Evolutionary conservation across 2,797 vertebrate species (phyloP).

Genomic region (Lithobates pipiens): DNA sequence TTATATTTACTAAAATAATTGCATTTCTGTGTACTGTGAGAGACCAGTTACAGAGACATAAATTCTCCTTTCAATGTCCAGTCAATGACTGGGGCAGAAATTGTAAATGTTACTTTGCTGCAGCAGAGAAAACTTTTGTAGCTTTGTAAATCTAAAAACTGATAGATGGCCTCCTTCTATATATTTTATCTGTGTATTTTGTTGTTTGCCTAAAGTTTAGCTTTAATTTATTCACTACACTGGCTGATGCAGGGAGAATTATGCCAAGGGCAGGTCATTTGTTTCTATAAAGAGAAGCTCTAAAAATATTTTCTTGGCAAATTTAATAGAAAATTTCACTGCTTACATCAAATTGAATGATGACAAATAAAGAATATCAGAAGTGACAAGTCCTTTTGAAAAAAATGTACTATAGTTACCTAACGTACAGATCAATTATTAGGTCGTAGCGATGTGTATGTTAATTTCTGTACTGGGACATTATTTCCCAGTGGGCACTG

Average conservation of each 20-base stretch:
- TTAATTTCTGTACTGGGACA: neutral
- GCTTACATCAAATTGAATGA: neutral
- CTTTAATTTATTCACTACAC: neutral
- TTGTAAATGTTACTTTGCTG: too few species aligned
- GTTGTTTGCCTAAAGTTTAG: neutral
- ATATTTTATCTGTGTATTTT: neutral
- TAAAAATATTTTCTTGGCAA: neutral
- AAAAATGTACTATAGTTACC: neutral
- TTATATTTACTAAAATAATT: too few species aligned
- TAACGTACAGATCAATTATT: neutral
- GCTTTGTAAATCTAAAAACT: too few species aligned
- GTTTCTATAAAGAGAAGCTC: neutral
- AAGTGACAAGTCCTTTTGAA: neutral
- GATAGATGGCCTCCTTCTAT: too few species aligned
- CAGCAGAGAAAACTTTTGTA: too few species aligned
- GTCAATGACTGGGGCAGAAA: too few species aligned
- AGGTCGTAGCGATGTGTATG: neutral
- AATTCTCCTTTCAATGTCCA: too few species aligned
- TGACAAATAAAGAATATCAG: neutral
- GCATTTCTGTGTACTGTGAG: too few species aligned
- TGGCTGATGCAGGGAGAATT: neutral
- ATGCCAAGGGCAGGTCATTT: neutral
- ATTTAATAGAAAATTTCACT: neutral
- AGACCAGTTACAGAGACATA: too few species aligned
- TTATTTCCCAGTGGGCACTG: conserved; percentile 2